These are phyloP conservation scores for Nebria ingens DNA, from an alignment of 1,140 invertebrate species.

Conservation along the genomic window DNA sequence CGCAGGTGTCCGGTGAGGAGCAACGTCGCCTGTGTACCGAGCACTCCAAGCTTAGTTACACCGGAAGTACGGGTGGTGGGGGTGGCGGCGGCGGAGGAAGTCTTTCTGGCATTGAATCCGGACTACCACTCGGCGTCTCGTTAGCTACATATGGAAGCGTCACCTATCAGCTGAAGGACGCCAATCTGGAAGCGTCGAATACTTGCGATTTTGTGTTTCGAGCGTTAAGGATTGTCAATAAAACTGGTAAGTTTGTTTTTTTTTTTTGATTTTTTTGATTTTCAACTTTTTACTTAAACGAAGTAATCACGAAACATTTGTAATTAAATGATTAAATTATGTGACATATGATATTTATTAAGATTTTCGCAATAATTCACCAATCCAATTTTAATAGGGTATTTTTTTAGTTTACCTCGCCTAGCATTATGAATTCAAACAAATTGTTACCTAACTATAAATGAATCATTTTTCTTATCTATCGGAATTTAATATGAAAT, in stretches of 20 bases:
- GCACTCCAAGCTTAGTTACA: constrained; percentile 39
- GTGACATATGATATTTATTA: too few relatives aligned
- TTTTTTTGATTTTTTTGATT: not conserved
- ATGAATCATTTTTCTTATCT: too few relatives aligned
- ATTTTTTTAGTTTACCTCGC: too few relatives aligned
- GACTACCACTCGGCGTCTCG: constrained; percentile 44
- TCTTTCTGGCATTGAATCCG: constrained; percentile 25
- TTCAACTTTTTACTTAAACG: not conserved
- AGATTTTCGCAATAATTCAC: too few relatives aligned
- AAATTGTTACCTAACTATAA: too few relatives aligned
- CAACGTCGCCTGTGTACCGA: constrained; percentile 55
- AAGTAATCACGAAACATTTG: not conserved
- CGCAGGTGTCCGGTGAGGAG: constrained; percentile 63
- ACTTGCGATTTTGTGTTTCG: constrained; percentile 66
- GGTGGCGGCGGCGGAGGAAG: constrained; percentile 33
- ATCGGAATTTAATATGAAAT: too few relatives aligned
- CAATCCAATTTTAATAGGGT: too few relatives aligned
- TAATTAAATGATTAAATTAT: too few relatives aligned
- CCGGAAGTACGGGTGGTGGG: constrained; percentile 34
- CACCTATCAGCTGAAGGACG: constrained; percentile 70
- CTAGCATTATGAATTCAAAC: too few relatives aligned
- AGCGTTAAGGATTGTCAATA: constrained; percentile 61
- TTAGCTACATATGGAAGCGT: constrained; percentile 64
- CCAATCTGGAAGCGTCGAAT: constrained; percentile 64
- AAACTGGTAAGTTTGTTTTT: constrained; percentile 52